phyloP scores from a whole-genome alignment of 2,797 vertebrate genomes.

The Myotis daubentonii region DNA sequence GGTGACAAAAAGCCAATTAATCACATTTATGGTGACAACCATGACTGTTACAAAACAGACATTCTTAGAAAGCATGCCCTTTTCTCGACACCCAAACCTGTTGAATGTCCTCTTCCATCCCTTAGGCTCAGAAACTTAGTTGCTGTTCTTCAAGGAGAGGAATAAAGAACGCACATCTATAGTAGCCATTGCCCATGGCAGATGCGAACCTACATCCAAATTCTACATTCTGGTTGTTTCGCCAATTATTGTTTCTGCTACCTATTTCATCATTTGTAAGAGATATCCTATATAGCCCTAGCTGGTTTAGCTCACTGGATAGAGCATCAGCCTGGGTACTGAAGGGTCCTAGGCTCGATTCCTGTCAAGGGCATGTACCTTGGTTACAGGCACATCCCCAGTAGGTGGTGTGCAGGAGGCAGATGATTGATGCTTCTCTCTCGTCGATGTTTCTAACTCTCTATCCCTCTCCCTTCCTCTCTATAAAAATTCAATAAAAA shows the following conservation, averaged over 20 bases:
- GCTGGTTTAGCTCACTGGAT: too few relatives aligned
- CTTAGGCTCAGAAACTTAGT: not conserved
- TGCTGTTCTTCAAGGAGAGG: slow-evolving; percentile 20
- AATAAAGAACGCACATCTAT: not conserved
- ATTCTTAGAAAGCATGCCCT: slow-evolving; percentile 68
- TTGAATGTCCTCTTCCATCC: slow-evolving; percentile 21
- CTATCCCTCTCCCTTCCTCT: too few relatives aligned
- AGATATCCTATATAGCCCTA: not conserved
- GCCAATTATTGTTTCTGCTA: not conserved
- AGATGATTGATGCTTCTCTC: too few relatives aligned
- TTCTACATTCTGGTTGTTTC: not conserved
- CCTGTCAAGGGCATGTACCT: too few relatives aligned
- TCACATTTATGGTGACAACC: slow-evolving; percentile 82
- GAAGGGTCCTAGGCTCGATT: too few relatives aligned
- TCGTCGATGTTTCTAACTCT: too few relatives aligned
- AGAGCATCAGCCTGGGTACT: too few relatives aligned
- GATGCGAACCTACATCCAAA: not conserved
- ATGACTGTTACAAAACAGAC: slow-evolving; percentile 79
- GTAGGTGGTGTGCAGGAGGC: too few relatives aligned
- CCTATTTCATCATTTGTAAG: slow-evolving; percentile 39
- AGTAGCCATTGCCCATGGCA: not conserved
- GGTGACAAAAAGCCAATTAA: slow-evolving; percentile 80
- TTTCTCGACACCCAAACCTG: slow-evolving; percentile 59
- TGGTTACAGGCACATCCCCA: too few relatives aligned
- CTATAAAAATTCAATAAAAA: too few relatives aligned